phyloP scores from a whole-genome alignment of 1,140 invertebrate genomes.

The Chlorops oryzae region DNA sequence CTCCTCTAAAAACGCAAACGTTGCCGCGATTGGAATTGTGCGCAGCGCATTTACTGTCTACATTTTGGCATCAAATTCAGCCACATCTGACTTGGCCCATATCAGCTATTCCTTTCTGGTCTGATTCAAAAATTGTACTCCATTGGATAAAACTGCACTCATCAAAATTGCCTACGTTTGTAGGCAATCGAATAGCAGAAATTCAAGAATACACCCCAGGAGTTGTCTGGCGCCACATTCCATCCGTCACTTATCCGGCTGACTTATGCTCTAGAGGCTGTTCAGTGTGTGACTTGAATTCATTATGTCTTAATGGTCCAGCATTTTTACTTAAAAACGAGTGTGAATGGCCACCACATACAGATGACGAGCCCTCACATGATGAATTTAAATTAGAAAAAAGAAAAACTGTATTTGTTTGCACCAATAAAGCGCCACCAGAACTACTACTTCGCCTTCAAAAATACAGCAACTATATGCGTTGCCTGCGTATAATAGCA shows the following conservation, averaged over 20 bases:
- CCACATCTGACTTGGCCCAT: too few relatives aligned
- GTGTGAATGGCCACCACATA: background rate
- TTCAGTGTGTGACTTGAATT: too few relatives aligned
- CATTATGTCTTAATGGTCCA: background rate
- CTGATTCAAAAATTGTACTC: constrained; percentile 10
- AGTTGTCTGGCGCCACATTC: constrained; percentile 20
- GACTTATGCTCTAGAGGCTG: too few relatives aligned
- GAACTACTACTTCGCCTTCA: background rate
- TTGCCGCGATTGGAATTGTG: too few relatives aligned
- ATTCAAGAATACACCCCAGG: constrained; percentile 19
- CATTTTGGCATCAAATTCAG: too few relatives aligned
- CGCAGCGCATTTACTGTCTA: too few relatives aligned
- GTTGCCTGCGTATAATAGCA: background rate
- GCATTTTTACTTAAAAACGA: background rate
- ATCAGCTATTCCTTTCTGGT: constrained; percentile 8
- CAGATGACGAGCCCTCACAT: background rate
- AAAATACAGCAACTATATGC: background rate
- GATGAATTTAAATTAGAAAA: background rate
- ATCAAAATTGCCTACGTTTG: constrained; percentile 22
- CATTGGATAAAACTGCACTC: constrained; percentile 3
- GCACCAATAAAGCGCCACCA: background rate
- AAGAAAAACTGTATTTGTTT: background rate
- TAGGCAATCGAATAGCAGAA: constrained; percentile 24
- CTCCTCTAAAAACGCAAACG: constrained; percentile 11
- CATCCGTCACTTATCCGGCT: too few relatives aligned